Conservation (phyloP, 37 sponge, comb jelly and placozoan genomes). For the Amphimedon queenslandica region DNA sequence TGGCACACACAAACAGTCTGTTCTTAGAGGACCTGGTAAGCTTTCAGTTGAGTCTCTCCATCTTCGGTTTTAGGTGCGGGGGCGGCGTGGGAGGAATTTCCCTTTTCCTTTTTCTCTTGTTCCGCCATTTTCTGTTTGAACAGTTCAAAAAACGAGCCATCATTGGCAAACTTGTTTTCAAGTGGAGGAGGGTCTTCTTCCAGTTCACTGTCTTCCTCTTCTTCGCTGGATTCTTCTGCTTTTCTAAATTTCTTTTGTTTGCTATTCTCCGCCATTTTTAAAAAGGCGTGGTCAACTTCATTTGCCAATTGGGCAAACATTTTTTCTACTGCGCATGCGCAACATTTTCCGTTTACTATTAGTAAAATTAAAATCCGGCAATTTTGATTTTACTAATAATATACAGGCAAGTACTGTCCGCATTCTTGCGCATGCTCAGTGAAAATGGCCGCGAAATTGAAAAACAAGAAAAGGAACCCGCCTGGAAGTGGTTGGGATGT, state of each 20-base stretch:
- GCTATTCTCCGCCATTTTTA: not conserved
- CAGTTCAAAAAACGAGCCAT: conserved; percentile 83
- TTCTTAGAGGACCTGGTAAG: not conserved
- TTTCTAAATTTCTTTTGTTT: conserved; percentile 3
- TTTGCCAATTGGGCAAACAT: too few relatives aligned
- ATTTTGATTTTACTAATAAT: too few relatives aligned
- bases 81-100: not conserved
- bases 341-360: too few relatives aligned
- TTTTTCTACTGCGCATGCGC: too few relatives aligned
- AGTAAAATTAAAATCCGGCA: too few relatives aligned
- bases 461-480: too few relatives aligned
- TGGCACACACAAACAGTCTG: not conserved
- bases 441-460: too few relatives aligned
- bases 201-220: not conserved
- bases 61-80: not conserved
- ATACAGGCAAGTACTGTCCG: too few relatives aligned
- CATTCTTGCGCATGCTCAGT: too few relatives aligned
- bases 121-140: conserved; percentile 67
- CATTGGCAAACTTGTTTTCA: conserved; percentile 79
- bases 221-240: not conserved
- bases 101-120: conserved; percentile 10
- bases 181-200: conserved; percentile 6
- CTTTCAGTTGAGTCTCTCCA: conserved; percentile 9
- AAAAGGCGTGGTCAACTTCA: too few relatives aligned
- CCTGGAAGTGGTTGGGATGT: too few relatives aligned